phyloP scores from a whole-genome alignment of 2,113 vertebrate genomes.

The human region GRCh38 chr11:203501-204000 shows the following conservation, averaged over 20 bases:
- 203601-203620: not conserved
- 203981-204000: accelerated
- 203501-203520: not conserved
- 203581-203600: accelerated
- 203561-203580: too few relatives aligned
- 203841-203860: not conserved
- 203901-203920: accelerated
- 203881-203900: not conserved
- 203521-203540: too few relatives aligned
- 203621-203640: accelerated
- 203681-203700: not conserved
- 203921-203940: not conserved
- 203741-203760: not conserved
- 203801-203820: accelerated
- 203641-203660: not conserved
- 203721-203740: not conserved
- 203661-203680: not conserved
- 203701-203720: not conserved
- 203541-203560: accelerated
- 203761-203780: not conserved
- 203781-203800: accelerated
- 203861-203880: not conserved
- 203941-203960: not conserved
- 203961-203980: too few relatives aligned
- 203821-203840: accelerated